Evolutionary conservation across 1,140 invertebrate species (phyloP), one percentile per base, ranked within the genome.

Genomic region (Tachypleus tridentatus): DNA sequence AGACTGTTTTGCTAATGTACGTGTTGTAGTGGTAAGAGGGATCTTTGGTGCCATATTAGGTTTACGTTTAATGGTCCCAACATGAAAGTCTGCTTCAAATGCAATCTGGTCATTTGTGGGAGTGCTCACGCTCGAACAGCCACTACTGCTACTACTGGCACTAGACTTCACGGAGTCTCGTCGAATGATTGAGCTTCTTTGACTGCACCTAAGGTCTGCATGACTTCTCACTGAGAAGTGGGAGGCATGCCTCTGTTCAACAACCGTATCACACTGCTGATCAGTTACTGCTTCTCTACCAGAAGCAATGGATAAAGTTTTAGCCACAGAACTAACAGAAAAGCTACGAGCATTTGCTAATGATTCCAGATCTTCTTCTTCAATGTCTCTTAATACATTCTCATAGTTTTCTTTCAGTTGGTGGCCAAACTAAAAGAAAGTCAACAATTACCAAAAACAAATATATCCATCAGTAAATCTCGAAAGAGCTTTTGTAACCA

Each of bases 11-110:
- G 64, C 74, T 65, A 72, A 70, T 70, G 90, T 89, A n/a, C 91
- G 80, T 1, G 91, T 93, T 72, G 91, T 93, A 64, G 87, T 89
- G 5, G 91, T 94, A 57, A 95, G 74, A 0, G 91, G 91, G 10
- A 93, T 82, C 75, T 91, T 91, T 10, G 72, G 71, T 11, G 69
- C 63, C 51, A 68, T 64, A 52, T 62, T 70, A 2, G 74, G 74
- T 61, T 75, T 75, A n/a, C 74, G 66, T 57, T 76, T 75, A 53
- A 75, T 72, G 4, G 74, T 74, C 9, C 72, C 72, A 58, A 77
- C 73, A 3, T 79, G 79, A 74, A 86, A 86, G 72, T 89, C 86
- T 56, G 84, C 84, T 72, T 88, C 84, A 72, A 88, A 89, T 58
- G 66, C 69, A n/a, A 71, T 59, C 49, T 69, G 67, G 50, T 72